Percentiles rank a stretch among this genome's conserved stretches.
phyloP scores from a whole-genome alignment of 2,797 vertebrate species.

The Psittacula echo region DNA sequence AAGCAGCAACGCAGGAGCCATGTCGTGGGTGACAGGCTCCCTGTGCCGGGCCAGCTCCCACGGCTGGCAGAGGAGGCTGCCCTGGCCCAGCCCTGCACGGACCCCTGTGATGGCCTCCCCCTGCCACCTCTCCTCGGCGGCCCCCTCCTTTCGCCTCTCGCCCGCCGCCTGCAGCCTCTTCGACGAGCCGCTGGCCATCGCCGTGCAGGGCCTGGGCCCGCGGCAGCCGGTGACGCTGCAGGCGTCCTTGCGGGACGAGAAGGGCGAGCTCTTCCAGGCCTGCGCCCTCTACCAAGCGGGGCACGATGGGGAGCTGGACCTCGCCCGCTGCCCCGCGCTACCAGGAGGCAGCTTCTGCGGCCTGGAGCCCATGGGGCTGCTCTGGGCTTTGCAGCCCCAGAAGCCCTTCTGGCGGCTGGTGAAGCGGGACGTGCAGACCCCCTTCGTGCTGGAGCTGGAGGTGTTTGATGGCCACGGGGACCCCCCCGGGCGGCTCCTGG shows the following conservation, averaged over 20 bases:
- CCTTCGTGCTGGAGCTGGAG: slow-evolving; percentile 73
- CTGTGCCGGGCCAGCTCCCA: no score
- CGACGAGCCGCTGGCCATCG: slow-evolving; percentile 80
- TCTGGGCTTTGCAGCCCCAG: slow-evolving; percentile 83
- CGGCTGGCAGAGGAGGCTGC: no score
- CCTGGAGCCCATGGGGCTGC: slow-evolving; percentile 87
- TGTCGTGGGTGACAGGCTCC: not conserved
- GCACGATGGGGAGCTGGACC: slow-evolving; percentile 78
- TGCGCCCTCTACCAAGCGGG: slow-evolving; percentile 77
- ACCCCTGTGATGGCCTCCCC: rapidly evolving
- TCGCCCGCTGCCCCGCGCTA: slow-evolving; percentile 75
- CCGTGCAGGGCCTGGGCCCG: slow-evolving; percentile 78
- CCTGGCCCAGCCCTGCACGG: not conserved
- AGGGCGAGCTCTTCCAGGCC: slow-evolving; percentile 76
- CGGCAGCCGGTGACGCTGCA: slow-evolving; percentile 78
- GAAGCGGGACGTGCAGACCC: slow-evolving; percentile 78
- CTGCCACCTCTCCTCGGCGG: not conserved
- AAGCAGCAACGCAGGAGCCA: not conserved
- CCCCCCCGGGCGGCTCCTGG: slow-evolving; percentile 38
- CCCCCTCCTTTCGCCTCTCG: not conserved
- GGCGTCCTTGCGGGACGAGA: slow-evolving; percentile 78
- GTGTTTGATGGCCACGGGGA: slow-evolving; percentile 57
- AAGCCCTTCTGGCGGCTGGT: slow-evolving; percentile 67
- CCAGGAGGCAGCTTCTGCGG: slow-evolving; percentile 86
- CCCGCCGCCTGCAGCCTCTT: slow-evolving; percentile 79